These are phyloP conservation scores for Anarrhichthys ocellatus DNA, from an alignment of 2,113 vertebrate genomes.

Conservation along the genomic window DNA sequence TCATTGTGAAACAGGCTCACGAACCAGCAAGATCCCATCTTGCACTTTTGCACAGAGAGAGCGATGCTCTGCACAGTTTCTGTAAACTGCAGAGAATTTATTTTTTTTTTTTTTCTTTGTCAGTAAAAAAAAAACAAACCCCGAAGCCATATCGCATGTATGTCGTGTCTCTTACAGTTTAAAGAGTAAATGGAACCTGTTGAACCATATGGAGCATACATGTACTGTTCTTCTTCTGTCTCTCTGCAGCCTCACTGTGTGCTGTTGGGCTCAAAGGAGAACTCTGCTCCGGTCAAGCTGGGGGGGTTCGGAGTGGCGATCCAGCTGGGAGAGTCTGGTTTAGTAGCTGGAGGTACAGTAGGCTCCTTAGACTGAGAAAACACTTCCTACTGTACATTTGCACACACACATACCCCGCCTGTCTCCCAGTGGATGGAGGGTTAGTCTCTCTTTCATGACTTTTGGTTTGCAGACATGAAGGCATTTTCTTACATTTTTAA, in stretches of 20 bases:
- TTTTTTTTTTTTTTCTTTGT: not conserved
- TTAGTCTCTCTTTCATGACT: not conserved
- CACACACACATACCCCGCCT: not conserved
- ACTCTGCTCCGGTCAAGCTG: slow-evolving; percentile 98
- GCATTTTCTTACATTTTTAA: not conserved
- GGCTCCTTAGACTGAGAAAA: not conserved
- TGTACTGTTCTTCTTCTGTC: not conserved
- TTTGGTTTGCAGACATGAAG: too few species aligned
- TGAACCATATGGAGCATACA: not conserved
- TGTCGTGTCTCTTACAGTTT: not conserved
- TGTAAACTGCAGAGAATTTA: not conserved
- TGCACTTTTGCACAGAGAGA: slow-evolving; percentile 55
- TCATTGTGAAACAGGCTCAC: slow-evolving; percentile 45
- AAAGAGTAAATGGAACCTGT: not conserved
- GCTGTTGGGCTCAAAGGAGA: slow-evolving; percentile 95
- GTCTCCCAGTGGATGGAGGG: not conserved
- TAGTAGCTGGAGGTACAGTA: slow-evolving; percentile 96
- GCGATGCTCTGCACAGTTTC: slow-evolving; percentile 23
- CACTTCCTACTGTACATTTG: not conserved
- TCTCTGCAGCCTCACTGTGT: slow-evolving; percentile 74
- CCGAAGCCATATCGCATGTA: not conserved
- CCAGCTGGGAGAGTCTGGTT: slow-evolving; percentile 97
- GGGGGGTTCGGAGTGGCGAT: slow-evolving; percentile 99
- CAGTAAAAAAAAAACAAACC: not conserved
- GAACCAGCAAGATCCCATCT: not conserved